Evolutionary conservation across 2,797 vertebrate species (phyloP).

Genomic region (Malacoctenus gilli): DNA sequence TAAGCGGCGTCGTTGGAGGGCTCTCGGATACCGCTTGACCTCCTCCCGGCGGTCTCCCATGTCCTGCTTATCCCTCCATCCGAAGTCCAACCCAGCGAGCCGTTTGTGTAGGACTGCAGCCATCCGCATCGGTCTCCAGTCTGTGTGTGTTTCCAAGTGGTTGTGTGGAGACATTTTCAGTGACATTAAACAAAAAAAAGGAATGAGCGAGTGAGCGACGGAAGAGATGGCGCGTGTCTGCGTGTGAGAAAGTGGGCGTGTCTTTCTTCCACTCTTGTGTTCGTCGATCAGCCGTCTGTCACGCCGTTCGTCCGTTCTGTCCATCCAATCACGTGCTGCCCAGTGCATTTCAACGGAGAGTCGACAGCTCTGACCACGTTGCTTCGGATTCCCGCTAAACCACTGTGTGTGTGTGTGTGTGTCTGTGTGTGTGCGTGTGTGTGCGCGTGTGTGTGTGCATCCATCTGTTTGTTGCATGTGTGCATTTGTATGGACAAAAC

Average conservation of each 20-base stretch:
- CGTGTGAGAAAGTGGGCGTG: constrained; percentile 28
- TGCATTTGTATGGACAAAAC: neutral
- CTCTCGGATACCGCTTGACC: constrained; percentile 78
- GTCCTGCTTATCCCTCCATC: constrained; percentile 66
- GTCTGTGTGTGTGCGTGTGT: constrained; percentile 24
- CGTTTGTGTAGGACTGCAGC: constrained; percentile 69
- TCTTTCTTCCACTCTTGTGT: constrained; percentile 51
- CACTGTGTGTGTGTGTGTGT: constrained; percentile 26
- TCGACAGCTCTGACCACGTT: constrained; percentile 51
- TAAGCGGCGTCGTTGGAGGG: constrained; percentile 50
- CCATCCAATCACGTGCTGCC: constrained; percentile 63
- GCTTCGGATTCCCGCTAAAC: constrained; percentile 56
- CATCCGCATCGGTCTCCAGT: constrained; percentile 74
- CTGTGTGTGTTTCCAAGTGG: constrained; percentile 51
- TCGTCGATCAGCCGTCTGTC: constrained; percentile 51
- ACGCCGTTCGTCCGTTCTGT: constrained; percentile 44
- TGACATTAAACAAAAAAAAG: no score
- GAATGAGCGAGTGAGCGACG: constrained; percentile 7
- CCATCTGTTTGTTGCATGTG: constrained; percentile 60
- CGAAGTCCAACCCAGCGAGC: constrained; percentile 50
- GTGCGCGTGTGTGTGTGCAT: constrained; percentile 31
- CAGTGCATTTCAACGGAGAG: constrained; percentile 79
- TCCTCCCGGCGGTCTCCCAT: constrained; percentile 57
- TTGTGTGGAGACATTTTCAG: constrained; percentile 43
- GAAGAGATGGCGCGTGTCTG: constrained; percentile 11